Evolutionary conservation across 2,113 vertebrate genomes (phyloP).

Genomic region (Ardeotis arabs): DNA sequence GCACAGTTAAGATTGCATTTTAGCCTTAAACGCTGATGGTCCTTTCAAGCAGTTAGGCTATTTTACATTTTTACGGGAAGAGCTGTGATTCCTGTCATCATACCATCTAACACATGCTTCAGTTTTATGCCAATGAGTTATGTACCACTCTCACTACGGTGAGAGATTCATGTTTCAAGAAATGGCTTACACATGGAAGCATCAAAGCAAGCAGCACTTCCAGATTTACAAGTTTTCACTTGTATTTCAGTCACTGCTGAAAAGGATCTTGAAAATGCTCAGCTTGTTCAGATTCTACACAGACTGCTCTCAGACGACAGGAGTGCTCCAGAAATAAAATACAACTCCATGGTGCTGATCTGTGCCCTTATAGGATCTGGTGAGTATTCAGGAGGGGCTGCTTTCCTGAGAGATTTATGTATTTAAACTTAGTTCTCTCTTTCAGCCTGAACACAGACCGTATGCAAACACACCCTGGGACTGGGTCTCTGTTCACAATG

Average conservation of each 20-base stretch:
- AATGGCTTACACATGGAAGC: not conserved
- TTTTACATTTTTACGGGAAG: not conserved
- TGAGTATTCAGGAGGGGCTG: constrained; percentile 61
- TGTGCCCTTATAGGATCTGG: constrained; percentile 95
- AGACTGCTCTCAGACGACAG: constrained; percentile 92
- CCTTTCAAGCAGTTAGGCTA: not conserved
- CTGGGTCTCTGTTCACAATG: not conserved
- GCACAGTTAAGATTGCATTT: not conserved
- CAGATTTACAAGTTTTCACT: not conserved
- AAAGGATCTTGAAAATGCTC: constrained; percentile 90
- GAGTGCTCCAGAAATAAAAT: constrained; percentile 97
- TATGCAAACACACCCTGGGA: not conserved
- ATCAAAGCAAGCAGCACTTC: not conserved
- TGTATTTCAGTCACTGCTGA: constrained; percentile 86
- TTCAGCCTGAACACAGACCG: not conserved
- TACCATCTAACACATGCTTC: not conserved
- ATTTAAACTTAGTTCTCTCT: not conserved
- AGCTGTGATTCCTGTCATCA: not conserved
- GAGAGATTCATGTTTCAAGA: not conserved
- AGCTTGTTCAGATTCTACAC: constrained; percentile 92
- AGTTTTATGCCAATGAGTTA: not conserved
- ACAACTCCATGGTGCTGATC: constrained; percentile 98
- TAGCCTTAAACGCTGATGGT: not conserved
- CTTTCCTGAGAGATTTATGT: not conserved
- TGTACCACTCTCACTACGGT: not conserved